Base-by-base conservation (phyloP, 2,113 vertebrate species). In the Cricetomys ansorgei region DNA sequence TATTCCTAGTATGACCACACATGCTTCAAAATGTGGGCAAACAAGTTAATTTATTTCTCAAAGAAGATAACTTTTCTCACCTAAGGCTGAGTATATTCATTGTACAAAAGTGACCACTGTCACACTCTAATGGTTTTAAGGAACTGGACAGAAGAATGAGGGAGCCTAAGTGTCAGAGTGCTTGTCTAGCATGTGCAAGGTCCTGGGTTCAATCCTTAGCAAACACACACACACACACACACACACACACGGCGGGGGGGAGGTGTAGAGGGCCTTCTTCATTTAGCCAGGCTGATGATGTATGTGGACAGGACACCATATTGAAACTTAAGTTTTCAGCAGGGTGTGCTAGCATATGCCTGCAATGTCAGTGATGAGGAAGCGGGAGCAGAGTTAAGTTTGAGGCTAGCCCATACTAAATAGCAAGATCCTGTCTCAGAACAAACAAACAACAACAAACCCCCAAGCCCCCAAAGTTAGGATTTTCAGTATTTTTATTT, bases 401-500 rank as follows among this genome's bases (percentile, higher is more conserved):
- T 17, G 65, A 87, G 12, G 40, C 57, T 84, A 84, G 57, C 57
- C 57, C 40, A 64, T 6, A 40, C 23, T 59, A 59, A 43, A 84
- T 19, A 84, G 15, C 10, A 64, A 84, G 25, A 64, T 16, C 25
- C 15, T 84, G 57, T 59, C 21, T 81, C 53, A 27, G 2, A 76
- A 65, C 4, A 84, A 84, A 29, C 3, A 43, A 83, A 43, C 12
- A 83, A 64, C 23, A 73, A 73, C 43, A 73, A 73, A 45, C 23
- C 16, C 7, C 16, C 17, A 19, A 37, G 5, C 31, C 31, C 37
- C 53, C 9, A 40, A 88, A 73, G 55, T 75, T 89, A 23, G 27
- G 17, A 45, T 89, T 98, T 80, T 98, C 45, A 94, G 59, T 59
- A 76, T 23, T 94, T 98, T 92, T 96, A 84, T 89, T 48, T 92